Conservation (phyloP, 2,113 vertebrate genomes). For the Toxotes chatareus region DNA sequence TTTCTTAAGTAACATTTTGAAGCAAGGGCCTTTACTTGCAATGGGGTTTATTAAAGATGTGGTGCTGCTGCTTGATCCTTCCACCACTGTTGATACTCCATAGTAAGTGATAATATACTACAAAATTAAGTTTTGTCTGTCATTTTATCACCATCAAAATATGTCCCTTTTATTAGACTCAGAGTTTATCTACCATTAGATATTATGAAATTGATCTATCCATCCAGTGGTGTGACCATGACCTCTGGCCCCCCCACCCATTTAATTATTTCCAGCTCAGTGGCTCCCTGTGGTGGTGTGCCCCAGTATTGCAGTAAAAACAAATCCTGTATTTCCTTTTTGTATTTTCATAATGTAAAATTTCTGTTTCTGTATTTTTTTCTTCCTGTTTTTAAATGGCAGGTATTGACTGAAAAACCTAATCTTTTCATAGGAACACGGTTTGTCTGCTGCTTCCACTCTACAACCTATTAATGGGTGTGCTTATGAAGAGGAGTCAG, state of each 20-base stretch:
- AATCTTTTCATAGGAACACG: neutral
- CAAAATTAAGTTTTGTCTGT: too few relatives aligned
- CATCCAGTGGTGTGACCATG: neutral
- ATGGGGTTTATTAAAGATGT: too few relatives aligned
- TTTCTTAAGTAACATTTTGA: too few relatives aligned
- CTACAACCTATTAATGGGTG: neutral
- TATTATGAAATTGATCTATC: neutral
- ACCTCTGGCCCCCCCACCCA: neutral
- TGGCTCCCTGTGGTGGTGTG: neutral
- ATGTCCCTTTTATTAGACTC: neutral
- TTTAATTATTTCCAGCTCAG: neutral
- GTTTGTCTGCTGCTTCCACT: neutral
- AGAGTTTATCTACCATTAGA: neutral
- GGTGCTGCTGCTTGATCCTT: too few relatives aligned
- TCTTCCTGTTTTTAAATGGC: neutral
- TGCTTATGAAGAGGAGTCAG: neutral
- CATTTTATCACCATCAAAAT: neutral
- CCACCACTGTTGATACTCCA: neutral
- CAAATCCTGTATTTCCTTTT: too few relatives aligned
- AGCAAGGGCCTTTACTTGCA: too few relatives aligned
- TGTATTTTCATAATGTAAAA: neutral
- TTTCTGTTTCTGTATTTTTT: neutral
- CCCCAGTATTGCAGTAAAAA: neutral
- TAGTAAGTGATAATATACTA: too few relatives aligned
- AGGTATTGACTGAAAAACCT: too few relatives aligned